phyloP scores from a whole-genome alignment of 1,140 invertebrate species.

The Diorhabda carinulata region DNA sequence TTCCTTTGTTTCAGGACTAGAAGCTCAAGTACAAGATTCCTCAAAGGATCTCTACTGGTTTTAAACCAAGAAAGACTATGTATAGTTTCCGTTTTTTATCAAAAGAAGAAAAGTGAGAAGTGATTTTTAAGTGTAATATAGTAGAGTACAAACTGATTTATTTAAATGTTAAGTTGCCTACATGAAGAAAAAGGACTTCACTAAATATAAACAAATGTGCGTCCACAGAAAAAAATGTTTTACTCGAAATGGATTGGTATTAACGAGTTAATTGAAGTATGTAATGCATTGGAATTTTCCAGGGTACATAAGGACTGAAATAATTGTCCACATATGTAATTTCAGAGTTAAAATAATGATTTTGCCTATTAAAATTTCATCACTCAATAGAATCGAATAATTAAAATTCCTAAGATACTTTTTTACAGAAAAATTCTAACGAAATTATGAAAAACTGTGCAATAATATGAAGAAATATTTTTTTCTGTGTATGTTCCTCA shows the following conservation, averaged over 20 bases:
- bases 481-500: background rate
- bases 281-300: too few species aligned
- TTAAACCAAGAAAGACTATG: constrained; percentile 36
- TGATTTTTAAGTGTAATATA: constrained; percentile 44
- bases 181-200: constrained; percentile 6
- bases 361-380: too few species aligned
- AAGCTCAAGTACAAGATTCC: constrained; percentile 56
- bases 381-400: too few species aligned
- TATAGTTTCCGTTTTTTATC: constrained; percentile 27
- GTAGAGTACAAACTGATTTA: constrained; percentile 42
- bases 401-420: too few species aligned
- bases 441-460: background rate
- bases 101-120: constrained; percentile 32
- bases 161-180: constrained; percentile 30
- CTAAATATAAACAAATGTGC: constrained; percentile 40
- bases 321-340: too few species aligned
- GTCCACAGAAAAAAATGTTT: constrained; percentile 17
- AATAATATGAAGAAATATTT: background rate
- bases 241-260: background rate
- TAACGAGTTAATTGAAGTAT: too few species aligned
- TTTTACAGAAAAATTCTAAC: too few species aligned
- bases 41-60: constrained; percentile 59
- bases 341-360: too few species aligned
- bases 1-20: constrained; percentile 50
- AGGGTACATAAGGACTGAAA: too few species aligned